Base-by-base conservation (phyloP, 2,797 vertebrate genomes). In the Amphiprion clarkii region DNA sequence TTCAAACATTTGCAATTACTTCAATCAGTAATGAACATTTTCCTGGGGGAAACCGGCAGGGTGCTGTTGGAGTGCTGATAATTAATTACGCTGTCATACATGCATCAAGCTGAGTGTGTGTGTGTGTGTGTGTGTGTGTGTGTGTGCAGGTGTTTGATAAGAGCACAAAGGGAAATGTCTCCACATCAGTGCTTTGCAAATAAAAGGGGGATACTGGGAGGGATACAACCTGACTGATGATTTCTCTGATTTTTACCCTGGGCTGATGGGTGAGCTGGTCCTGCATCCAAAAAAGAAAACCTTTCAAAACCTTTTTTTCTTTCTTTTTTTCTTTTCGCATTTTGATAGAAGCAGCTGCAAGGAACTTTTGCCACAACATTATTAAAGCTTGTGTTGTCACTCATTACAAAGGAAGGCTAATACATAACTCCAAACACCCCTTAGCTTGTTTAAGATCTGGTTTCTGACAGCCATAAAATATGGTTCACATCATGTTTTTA, bases 81-180 rank as follows among this genome's bases (percentile, higher is more conserved):
- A 76, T 66, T 75, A 87, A 89, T 88, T 72, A 86, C 80, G 69
- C 76, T 74, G 79, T 79, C 63, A 77, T 78, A 76, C 71, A 78
- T 67, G 70, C 57, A 33, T 67, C 29, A 62, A 57, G 40, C 59
- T 42, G 62, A 13, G 54, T 67, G 36, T 54, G 51, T 44, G 58
- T 49, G 65, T 21, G 40, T 46, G 21, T 42, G 29, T 27, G 52
- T 16, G 25, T 29, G 52, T 7, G 52, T 27, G 51, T 3, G 52
- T 27, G 52, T 33, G 58, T 55, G 53, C 25, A 36, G 10, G 16
- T 60, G 67, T 44, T 21, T 52, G 49, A 71, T 21, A 25, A 10
- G 29, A 25, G 52, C 21, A 64, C n/a, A 49, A 17, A 27, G 79
- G 23, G 19, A 62, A 53, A 70, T 52, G 19, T 2, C 36, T 53